Evolutionary conservation across 2,797 vertebrate genomes (phyloP).

Genomic region (Sebastiscus albofasciatus): DNA sequence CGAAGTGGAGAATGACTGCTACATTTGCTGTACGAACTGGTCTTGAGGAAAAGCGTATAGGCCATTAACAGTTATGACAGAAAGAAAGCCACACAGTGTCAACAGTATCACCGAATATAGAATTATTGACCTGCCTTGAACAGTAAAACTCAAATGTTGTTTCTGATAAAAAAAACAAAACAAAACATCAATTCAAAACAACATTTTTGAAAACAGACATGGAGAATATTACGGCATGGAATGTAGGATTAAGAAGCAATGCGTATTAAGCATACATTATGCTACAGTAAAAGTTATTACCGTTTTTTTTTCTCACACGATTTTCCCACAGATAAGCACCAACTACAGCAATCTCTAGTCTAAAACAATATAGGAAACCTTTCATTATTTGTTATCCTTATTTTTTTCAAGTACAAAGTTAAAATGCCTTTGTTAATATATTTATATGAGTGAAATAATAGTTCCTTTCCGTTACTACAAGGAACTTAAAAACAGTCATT

Average conservation of each 20-base stretch:
- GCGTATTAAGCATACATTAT: constrained; percentile 86
- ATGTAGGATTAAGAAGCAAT: constrained; percentile 88
- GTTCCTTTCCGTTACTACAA: constrained; percentile 90
- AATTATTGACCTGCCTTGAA: constrained; percentile 81
- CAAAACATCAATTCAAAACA: constrained; percentile 83
- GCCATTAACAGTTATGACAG: constrained; percentile 94
- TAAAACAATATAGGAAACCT: constrained; percentile 98
- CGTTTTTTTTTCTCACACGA: constrained; percentile 88
- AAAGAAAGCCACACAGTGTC: constrained; percentile 92
- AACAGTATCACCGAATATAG: constrained; percentile 83
- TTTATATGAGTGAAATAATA: constrained; percentile 96
- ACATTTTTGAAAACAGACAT: constrained; percentile 74
- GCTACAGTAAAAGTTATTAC: constrained; percentile 91
- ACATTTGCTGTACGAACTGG: constrained; percentile 96
- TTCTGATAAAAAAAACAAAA: constrained; percentile 81
- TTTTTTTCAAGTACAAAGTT: constrained; percentile 99
- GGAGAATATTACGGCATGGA: constrained; percentile 87
- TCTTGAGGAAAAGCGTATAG: constrained; percentile 81
- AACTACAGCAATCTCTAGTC: constrained; percentile 98
- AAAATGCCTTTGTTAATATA: constrained; percentile 99
- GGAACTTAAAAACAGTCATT: constrained; percentile 96
- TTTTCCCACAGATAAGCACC: constrained; percentile 98
- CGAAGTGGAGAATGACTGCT: constrained; percentile 91
- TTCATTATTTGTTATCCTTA: constrained; percentile 85
- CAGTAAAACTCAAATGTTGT: constrained; percentile 90